phyloP scores from a whole-genome alignment of 2,797 vertebrate species.

The Betta splendens region DNA sequence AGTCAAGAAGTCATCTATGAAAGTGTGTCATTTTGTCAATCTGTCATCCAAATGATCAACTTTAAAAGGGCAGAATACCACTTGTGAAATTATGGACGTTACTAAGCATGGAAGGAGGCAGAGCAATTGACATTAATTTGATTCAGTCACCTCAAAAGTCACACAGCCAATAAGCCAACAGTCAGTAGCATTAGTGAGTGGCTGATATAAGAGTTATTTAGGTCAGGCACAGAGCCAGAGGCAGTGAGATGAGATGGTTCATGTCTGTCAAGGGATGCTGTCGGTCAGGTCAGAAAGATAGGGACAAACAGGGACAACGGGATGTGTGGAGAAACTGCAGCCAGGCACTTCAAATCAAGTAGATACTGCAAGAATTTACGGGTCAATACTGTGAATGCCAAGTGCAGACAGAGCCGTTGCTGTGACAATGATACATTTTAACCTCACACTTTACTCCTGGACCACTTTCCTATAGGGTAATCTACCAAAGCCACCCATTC shows the following conservation, averaged over 20 bases:
- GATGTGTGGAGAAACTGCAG: constrained; percentile 34
- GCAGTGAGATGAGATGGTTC: constrained; percentile 45
- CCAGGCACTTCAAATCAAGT: constrained; percentile 32
- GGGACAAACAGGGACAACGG: constrained; percentile 44
- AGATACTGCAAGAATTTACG: constrained; percentile 47
- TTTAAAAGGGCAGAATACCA: neutral
- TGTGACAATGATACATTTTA: constrained; percentile 40
- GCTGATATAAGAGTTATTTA: constrained; percentile 67
- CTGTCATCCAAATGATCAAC: constrained; percentile 18
- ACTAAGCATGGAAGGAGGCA: constrained; percentile 12
- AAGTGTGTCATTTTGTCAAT: constrained; percentile 18
- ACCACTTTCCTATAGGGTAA: constrained; percentile 17
- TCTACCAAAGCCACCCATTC: constrained; percentile 29
- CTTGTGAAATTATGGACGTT: constrained; percentile 4
- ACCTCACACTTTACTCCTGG: constrained; percentile 6
- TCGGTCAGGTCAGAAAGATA: constrained; percentile 42
- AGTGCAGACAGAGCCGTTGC: constrained; percentile 40
- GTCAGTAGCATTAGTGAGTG: constrained; percentile 37
- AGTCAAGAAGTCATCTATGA: constrained; percentile 24
- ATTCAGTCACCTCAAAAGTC: constrained; percentile 22
- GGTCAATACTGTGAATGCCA: constrained; percentile 47
- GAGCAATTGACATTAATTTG: constrained; percentile 22
- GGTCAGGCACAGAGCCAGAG: constrained; percentile 59
- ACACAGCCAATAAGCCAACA: constrained; percentile 40
- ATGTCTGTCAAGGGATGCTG: constrained; percentile 35